A percentile compares a stretch with the other conserved stretches of the same genome.
phyloP scores from a whole-genome alignment of 64 coral and sea anemone genomes.

The Anthopleura sola region DNA sequence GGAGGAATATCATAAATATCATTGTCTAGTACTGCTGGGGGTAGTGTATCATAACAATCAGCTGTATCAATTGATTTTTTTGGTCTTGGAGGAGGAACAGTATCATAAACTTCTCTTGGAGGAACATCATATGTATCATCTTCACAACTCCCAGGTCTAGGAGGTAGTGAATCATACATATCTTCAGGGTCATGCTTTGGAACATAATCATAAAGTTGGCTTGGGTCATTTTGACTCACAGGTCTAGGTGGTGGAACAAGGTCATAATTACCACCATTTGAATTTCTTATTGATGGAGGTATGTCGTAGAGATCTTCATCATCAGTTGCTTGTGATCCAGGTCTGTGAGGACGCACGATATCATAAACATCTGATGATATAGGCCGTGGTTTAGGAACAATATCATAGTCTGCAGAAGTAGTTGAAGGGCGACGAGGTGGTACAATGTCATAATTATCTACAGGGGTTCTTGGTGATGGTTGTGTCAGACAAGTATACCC shows the following conservation, averaged over 20 bases:
- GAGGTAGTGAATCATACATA: conserved; percentile 15
- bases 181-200: conserved; percentile 1
- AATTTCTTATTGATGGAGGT: conserved; percentile 1
- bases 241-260: conserved; percentile 22
- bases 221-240: not conserved
- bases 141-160: not conserved
- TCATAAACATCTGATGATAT: conserved; percentile 14
- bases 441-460: conserved; percentile 25
- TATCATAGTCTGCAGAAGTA: conserved; percentile 33
- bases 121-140: conserved; percentile 37
- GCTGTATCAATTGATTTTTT: not conserved
- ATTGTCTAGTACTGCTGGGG: not conserved
- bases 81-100: conserved; percentile 18
- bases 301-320: conserved; percentile 13
- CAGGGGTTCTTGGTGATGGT: not conserved
- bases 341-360: not conserved
- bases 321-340: not conserved
- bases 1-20: conserved; percentile 28
- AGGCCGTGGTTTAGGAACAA: conserved; percentile 34
- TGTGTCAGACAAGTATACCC: conserved; percentile 12
- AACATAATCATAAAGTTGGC: conserved; percentile 11
- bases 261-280: conserved; percentile 37
- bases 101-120: conserved; percentile 45
- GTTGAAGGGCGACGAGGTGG: not conserved
- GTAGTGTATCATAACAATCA: conserved; percentile 38